Percentiles rank a stretch among this genome's conserved stretches.
phyloP scores from a whole-genome alignment of 2,888 invertebrate genomes.

The Mesoligia furuncula region DNA sequence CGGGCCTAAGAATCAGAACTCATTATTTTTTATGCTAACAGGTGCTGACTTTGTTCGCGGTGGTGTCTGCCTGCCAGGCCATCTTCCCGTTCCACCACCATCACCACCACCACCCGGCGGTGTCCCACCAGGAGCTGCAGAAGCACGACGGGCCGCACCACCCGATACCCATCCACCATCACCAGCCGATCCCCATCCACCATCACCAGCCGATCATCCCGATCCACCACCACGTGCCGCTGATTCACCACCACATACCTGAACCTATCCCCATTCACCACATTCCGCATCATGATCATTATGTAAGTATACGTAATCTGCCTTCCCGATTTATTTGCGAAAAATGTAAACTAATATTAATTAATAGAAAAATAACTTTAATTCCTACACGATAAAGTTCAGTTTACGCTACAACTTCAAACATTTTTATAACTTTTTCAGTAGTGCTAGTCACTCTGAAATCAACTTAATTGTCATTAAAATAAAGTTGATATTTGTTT shows the following conservation, averaged over 20 bases:
- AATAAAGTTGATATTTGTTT: too few relatives aligned
- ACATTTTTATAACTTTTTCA: too few relatives aligned
- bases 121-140: slow-evolving; percentile 85
- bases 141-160: slow-evolving; percentile 84
- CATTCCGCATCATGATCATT: slow-evolving; percentile 81
- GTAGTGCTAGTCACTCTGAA: too few relatives aligned
- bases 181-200: slow-evolving; percentile 72
- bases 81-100: slow-evolving; percentile 82
- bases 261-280: slow-evolving; percentile 69
- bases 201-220: slow-evolving; percentile 74
- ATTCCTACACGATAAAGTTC: too few relatives aligned
- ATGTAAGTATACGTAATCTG: slow-evolving; percentile 75
- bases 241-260: slow-evolving; percentile 77
- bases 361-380: too few relatives aligned
- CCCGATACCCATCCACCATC: slow-evolving; percentile 72
- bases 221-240: slow-evolving; percentile 73
- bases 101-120: slow-evolving; percentile 81
- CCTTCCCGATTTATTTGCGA: too few relatives aligned
- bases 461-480: too few relatives aligned
- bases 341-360: too few relatives aligned
- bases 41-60: slow-evolving; percentile 77
- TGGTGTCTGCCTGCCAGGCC: slow-evolving; percentile 82
- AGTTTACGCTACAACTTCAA: too few relatives aligned
- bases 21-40: slow-evolving; percentile 47
- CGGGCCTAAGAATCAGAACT: neutral